Percentiles rank a stretch among this genome's conserved stretches.
Conservation (phyloP, 2,888 invertebrate species). For the Drosophila quinaria region DNA sequence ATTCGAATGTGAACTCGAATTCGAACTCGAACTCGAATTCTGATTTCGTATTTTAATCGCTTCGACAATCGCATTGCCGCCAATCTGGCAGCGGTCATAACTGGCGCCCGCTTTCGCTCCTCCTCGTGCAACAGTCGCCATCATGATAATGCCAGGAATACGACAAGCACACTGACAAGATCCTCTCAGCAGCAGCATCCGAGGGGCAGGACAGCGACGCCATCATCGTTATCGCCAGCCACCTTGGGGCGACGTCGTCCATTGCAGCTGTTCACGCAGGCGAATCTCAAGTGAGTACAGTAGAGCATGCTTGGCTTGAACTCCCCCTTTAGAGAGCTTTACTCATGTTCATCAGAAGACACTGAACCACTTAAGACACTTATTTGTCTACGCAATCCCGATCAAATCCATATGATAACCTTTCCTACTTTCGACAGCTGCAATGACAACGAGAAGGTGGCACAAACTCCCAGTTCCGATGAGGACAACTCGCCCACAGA, state of each 20-base stretch:
- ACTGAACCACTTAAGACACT: slow-evolving; percentile 30
- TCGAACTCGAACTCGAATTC: slow-evolving; percentile 69
- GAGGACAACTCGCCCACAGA: slow-evolving; percentile 95
- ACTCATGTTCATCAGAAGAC: slow-evolving; percentile 62
- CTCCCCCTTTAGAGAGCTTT: slow-evolving; percentile 48
- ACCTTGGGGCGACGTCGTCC: slow-evolving; percentile 77
- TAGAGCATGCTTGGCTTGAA: slow-evolving; percentile 15
- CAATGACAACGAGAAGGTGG: slow-evolving; percentile 85
- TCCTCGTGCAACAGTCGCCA: slow-evolving; percentile 75
- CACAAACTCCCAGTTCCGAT: slow-evolving; percentile 88
- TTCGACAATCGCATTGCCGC: slow-evolving; percentile 83
- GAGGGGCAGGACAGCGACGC: slow-evolving; percentile 50
- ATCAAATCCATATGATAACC: slow-evolving; percentile 8
- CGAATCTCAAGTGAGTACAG: slow-evolving; percentile 84
- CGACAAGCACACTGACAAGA: slow-evolving; percentile 26
- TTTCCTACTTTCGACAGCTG: slow-evolving; percentile 65
- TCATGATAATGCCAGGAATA: slow-evolving; percentile 33
- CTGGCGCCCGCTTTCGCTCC: slow-evolving; percentile 79
- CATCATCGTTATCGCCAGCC: slow-evolving; percentile 64
- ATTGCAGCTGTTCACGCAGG: slow-evolving; percentile 82
- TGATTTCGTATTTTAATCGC: slow-evolving; percentile 82
- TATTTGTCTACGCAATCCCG: background rate
- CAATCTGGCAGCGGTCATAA: slow-evolving; percentile 80
- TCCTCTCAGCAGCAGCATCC: slow-evolving; percentile 41
- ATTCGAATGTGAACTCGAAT: slow-evolving; percentile 51